Percentiles rank a stretch among this genome's conserved stretches.
phyloP scores from a whole-genome alignment of 2,888 invertebrate genomes.

The Acholoe squamosa region DNA sequence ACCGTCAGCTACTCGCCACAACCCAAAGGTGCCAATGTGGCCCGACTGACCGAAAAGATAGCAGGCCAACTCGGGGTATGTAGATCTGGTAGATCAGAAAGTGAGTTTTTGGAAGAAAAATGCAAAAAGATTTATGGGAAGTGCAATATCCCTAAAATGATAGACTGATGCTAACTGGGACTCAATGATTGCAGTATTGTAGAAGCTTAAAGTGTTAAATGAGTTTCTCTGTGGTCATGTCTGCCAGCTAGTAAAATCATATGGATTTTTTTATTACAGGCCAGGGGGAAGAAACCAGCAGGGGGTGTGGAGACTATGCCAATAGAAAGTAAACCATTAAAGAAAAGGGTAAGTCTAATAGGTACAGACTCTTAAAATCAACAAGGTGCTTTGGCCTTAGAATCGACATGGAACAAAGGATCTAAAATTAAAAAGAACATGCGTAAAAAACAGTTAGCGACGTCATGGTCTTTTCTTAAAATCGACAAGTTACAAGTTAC shows the following conservation, averaged over 20 bases:
- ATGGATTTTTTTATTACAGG: background rate
- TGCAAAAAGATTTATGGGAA: background rate
- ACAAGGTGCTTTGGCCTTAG: too few species aligned
- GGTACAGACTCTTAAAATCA: too few species aligned
- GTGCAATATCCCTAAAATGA: background rate
- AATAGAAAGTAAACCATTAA: background rate
- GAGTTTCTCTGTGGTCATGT: too few species aligned
- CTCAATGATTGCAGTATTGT: too few species aligned
- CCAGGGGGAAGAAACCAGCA: slow-evolving; percentile 20
- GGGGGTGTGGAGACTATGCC: slow-evolving; percentile 20
- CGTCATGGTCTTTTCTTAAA: too few species aligned
- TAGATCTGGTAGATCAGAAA: background rate
- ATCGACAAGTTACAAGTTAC: too few species aligned
- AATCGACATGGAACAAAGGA: too few species aligned
- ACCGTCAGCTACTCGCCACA: background rate
- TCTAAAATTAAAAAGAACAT: too few species aligned
- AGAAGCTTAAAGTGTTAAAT: too few species aligned
- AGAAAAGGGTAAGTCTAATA: background rate
- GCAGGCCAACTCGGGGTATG: slow-evolving; percentile 13
- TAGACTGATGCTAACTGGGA: too few species aligned
- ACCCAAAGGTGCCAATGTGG: background rate
- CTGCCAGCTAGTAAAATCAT: too few species aligned
- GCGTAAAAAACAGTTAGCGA: too few species aligned
- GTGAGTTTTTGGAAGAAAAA: background rate
- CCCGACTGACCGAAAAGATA: background rate